Base-by-base conservation (phyloP, 2,797 vertebrate species). In the Nannoperca australis region DNA sequence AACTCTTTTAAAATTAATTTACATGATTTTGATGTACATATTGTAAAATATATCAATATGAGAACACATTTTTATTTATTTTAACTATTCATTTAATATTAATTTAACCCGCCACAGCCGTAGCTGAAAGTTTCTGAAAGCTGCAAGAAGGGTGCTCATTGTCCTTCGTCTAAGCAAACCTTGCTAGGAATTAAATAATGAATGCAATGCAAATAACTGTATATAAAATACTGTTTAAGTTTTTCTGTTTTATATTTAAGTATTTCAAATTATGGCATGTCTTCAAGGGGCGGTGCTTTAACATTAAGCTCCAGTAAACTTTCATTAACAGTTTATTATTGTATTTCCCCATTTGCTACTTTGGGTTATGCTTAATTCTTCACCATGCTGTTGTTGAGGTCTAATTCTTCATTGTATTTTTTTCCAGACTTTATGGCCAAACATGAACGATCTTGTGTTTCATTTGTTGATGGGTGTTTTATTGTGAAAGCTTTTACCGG, bases 401-500 rank as follows among this genome's bases (percentile, higher is more conserved):
- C 0, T 22, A 45, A 61, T 12, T 3, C 3, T 18, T 18, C 6
- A 7, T 53, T 51, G 5, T 15, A 7, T 1, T 14, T 32, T 6
- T 17, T 11, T 1, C 27, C 45, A 17, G 32, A 50, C 61, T n/a
- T 38, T 15, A 20, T 9, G 12, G 13, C 5, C 20, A 18, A 47
- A 14, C 12, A 7, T 42, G 14, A 13, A 8, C 15, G 3, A n/a
- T 1, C 1, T 7, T 15, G 2, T 13, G 14, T 30, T 20, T 24
- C 2, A 1, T 12, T 15, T 40, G 8, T 10, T 20, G 0, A 4
- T 11, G 12, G 1, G 0, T 1, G 8, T 63, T 66, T 91, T 88
- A 89, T 82, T 92, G 70, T 82, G 85, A 86, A 85, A 82, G 12
- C 3, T 1, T 0, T 1, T 0, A 47, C 79, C 55, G 88, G 91